Conservation (phyloP, 2,113 vertebrate genomes). For the Myrmecobius fasciatus region DNA sequence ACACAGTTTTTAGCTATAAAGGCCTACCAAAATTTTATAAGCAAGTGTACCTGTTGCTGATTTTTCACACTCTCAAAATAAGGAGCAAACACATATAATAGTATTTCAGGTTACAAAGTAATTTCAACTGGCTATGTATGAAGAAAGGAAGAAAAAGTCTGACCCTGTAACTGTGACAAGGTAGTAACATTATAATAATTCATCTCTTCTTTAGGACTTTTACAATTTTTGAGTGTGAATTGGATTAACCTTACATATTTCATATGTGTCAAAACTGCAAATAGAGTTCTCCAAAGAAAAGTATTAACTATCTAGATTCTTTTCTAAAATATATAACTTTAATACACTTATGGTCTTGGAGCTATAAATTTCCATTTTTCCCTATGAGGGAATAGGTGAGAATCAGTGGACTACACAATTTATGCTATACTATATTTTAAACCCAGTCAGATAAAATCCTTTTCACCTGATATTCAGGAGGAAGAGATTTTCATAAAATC, state of each 20-base stretch:
- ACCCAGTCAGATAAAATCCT: not conserved
- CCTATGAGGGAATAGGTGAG: not conserved
- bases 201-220: constrained; percentile 25
- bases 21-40: constrained; percentile 21
- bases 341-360: not conserved
- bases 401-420: not conserved
- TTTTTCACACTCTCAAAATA: not conserved
- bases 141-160: constrained; percentile 8
- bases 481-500: not conserved
- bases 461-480: not conserved
- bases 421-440: not conserved
- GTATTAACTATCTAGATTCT: constrained; percentile 9
- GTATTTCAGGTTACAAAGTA: constrained; percentile 9
- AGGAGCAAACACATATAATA: constrained; percentile 4
- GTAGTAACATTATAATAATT: not conserved
- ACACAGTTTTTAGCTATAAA: constrained; percentile 21
- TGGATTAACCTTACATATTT: not conserved
- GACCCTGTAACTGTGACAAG: not conserved
- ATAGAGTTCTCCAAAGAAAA: not conserved
- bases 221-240: constrained; percentile 1
- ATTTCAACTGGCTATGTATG: not conserved
- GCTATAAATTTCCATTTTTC: constrained; percentile 21
- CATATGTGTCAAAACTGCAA: constrained; percentile 3
- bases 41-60: not conserved
- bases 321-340: not conserved